Conservation (phyloP, 2,113 vertebrate genomes). For the Pipra filicauda region DNA sequence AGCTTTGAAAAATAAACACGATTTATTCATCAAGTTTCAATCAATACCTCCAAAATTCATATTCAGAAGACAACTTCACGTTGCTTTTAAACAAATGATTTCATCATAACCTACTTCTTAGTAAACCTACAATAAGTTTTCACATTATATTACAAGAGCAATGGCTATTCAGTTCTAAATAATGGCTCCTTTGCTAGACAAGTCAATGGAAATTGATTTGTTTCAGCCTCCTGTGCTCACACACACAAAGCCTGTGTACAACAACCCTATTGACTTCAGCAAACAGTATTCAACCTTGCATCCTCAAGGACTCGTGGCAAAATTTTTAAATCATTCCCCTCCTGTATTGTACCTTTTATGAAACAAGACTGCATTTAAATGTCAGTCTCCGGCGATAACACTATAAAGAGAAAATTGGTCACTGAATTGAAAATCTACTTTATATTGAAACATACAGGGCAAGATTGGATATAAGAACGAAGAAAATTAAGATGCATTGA, state of each 20-base stretch:
- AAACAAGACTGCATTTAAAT: conserved; percentile 66
- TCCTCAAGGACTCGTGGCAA: conserved; percentile 75
- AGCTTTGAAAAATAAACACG: conserved; percentile 48
- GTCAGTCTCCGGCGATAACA: conserved; percentile 8
- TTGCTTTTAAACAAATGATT: conserved; percentile 79
- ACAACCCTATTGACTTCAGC: conserved; percentile 74
- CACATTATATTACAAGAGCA: conserved; percentile 74
- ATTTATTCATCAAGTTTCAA: conserved; percentile 51
- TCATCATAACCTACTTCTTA: conserved; percentile 75
- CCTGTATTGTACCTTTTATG: conserved; percentile 15
- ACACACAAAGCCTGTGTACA: conserved; percentile 72
- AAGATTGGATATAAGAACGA: background rate
- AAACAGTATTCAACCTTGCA: conserved; percentile 68
- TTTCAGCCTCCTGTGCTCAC: conserved; percentile 69
- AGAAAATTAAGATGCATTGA: conserved; percentile 50
- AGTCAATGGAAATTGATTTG: conserved; percentile 85
- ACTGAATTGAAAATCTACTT: conserved; percentile 32
- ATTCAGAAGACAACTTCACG: conserved; percentile 62
- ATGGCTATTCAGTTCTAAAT: conserved; percentile 75
- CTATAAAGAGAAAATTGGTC: conserved; percentile 27
- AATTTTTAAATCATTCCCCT: conserved; percentile 68
- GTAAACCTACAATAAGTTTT: conserved; percentile 78
- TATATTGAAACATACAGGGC: conserved; percentile 15
- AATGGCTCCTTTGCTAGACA: conserved; percentile 74
- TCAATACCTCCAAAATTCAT: conserved; percentile 66